Evolutionary conservation across 2,888 invertebrate species (phyloP), one percentile per base, ranked within the genome.

Genomic region (Lymantria monacha): DNA sequence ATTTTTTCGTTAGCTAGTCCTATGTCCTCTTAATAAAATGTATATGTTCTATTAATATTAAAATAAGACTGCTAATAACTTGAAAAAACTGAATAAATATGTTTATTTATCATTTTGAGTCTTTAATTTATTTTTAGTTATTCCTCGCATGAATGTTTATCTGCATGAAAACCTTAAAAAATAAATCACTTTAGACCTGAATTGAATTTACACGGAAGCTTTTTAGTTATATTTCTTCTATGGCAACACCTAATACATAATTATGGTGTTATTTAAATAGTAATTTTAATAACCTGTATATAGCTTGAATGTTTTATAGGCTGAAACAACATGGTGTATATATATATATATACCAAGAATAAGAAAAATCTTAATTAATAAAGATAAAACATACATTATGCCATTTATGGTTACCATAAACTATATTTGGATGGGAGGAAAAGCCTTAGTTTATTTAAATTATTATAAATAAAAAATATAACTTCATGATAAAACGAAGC

Each of bases 31-130:
- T 49, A 30, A 50, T 31, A 36, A 53, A 15, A 8, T 41, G 14
- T 15, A 59, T 69, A 59, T 69, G 66, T 62, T 70, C 57, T 64
- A 76, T 76, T 81, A 85, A 81, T 76, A 74, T 68, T 70, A 74
- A 69, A 65, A 70, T 84, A 82, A 85, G 83, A 81, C 76, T 82
- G 80, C 74, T 75, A 81, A 76, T 79, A 81, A 72, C 71, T 69
- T 76, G 63, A 67, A 69, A n/a, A 22, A 69, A 73, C 69, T 76
- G 51, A 85, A 87, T 87, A 85, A 89, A 87, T 79, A 67, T 82
- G 78, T 87, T 83, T 76, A 82, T 79, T 79, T 76, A 70, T 70
- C 65, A 64, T 72, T 68, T 64, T 74, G 74, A 72, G 81, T 79
- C 70, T 87, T 85, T n/a, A n/a, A n/a, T n/a, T n/a, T 81, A 56